These are phyloP conservation scores for Artemia sinica DNA, from an alignment of 2,888 invertebrate species.

Conservation along the genomic window DNA sequence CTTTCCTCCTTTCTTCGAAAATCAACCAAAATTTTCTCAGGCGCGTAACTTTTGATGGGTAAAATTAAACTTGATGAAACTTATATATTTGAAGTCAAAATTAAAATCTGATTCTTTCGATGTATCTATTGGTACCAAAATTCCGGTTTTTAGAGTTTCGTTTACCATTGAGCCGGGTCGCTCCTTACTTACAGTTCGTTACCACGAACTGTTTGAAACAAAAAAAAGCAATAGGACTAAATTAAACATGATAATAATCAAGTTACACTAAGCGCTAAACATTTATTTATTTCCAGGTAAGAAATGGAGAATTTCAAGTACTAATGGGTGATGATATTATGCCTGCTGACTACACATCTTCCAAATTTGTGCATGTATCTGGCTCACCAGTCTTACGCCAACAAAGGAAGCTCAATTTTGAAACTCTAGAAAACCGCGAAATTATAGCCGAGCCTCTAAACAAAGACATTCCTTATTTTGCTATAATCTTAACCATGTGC, in stretches of 20 bases:
- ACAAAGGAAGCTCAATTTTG: not conserved
- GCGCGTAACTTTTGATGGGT: too few relatives aligned
- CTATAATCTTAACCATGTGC: slow-evolving; percentile 21
- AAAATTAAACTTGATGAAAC: too few relatives aligned
- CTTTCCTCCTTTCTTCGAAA: too few relatives aligned
- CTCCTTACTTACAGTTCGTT: too few relatives aligned
- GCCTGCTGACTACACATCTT: slow-evolving; percentile 21
- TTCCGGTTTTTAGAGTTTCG: too few relatives aligned
- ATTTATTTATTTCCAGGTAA: slow-evolving; percentile 18
- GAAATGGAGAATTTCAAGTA: slow-evolving; percentile 18
- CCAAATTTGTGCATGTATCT: slow-evolving; percentile 21
- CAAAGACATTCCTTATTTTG: slow-evolving; percentile 21
- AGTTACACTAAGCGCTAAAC: not conserved
- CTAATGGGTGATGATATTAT: slow-evolving; percentile 19
- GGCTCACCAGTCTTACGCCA: slow-evolving; percentile 15
- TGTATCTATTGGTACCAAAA: too few relatives aligned
- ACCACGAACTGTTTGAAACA: too few relatives aligned
- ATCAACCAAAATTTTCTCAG: too few relatives aligned
- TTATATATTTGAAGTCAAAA: too few relatives aligned
- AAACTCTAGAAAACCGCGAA: slow-evolving; percentile 19
- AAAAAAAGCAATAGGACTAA: not conserved
- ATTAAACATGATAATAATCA: not conserved
- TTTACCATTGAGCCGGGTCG: too few relatives aligned
- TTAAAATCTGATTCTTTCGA: too few relatives aligned
- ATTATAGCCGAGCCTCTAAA: slow-evolving; percentile 18